Percentiles rank a stretch among this genome's conserved stretches.
These are phyloP conservation scores for Amblyteles armatorius DNA, from an alignment of 2,888 invertebrate genomes.

Conservation along the genomic window DNA sequence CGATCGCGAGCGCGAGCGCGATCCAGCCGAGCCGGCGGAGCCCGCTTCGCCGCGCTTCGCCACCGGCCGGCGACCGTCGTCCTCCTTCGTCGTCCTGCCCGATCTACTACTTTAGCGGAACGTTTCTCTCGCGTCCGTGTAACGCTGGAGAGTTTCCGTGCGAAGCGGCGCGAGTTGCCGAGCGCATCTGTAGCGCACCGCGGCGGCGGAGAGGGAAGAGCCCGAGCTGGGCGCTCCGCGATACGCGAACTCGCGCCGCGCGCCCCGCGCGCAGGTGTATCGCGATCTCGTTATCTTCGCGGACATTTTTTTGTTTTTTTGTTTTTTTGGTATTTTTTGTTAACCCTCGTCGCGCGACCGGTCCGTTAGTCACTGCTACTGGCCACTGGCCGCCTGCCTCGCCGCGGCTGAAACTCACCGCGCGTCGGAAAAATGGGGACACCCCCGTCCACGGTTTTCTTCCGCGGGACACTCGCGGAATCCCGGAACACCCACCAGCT, in stretches of 20 bases:
- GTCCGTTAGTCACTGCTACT: constrained; percentile 57
- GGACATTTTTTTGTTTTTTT: constrained; percentile 28
- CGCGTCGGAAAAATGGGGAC: constrained; percentile 25
- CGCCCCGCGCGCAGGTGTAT: constrained; percentile 73
- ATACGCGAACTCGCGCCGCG: constrained; percentile 49
- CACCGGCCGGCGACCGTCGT: constrained; percentile 58
- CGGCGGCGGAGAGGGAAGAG: constrained; percentile 30
- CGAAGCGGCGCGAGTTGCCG: constrained; percentile 34
- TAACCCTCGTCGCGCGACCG: constrained; percentile 31
- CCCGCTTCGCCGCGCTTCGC: constrained; percentile 68
- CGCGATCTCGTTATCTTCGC: constrained; percentile 74
- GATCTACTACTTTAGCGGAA: constrained; percentile 74
- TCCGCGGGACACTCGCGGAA: neutral
- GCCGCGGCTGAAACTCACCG: constrained; percentile 1
- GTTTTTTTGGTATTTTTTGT: neutral
- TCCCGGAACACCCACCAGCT: neutral
- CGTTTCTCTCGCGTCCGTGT: constrained; percentile 51
- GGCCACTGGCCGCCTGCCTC: neutral
- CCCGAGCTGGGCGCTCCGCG: constrained; percentile 29
- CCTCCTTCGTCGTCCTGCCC: constrained; percentile 53
- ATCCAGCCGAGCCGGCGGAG: neutral
- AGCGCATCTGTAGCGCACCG: neutral
- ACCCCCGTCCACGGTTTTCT: constrained; percentile 11
- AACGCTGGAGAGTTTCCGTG: constrained; percentile 59
- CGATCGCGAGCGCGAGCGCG: constrained; percentile 9